Conservation (phyloP, 2,888 invertebrate species). For the Eristalis pertinax region DNA sequence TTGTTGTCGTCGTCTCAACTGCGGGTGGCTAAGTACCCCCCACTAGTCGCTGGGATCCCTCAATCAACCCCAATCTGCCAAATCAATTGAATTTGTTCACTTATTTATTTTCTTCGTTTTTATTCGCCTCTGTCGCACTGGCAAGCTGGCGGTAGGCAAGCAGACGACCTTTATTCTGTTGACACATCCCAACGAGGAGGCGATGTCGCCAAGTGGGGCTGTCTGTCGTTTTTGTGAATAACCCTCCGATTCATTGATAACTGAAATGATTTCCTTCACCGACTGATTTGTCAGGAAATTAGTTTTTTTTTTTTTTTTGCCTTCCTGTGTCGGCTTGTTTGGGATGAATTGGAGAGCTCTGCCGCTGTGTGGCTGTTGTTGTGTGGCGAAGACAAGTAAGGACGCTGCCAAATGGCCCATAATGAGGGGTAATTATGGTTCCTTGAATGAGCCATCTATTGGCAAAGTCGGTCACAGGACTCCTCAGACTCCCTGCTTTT, state of each 20-base stretch:
- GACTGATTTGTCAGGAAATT: slow-evolving; percentile 65
- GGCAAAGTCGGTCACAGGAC: not conserved
- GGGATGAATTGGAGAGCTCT: slow-evolving; percentile 26
- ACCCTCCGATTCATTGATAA: slow-evolving; percentile 70
- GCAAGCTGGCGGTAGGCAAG: slow-evolving; percentile 28
- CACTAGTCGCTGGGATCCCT: slow-evolving; percentile 45
- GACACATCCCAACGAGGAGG: slow-evolving; percentile 41
- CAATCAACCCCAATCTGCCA: slow-evolving; percentile 71
- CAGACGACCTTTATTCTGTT: slow-evolving; percentile 52
- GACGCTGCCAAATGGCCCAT: slow-evolving; percentile 3
- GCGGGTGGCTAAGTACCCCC: slow-evolving; percentile 57
- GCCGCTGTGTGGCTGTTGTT: slow-evolving; percentile 32
- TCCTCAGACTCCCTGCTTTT: not conserved
- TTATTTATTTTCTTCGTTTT: slow-evolving; percentile 25
- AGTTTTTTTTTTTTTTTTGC: slow-evolving; percentile 27
- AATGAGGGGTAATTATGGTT: slow-evolving; percentile 42
- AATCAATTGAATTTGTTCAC: slow-evolving; percentile 71
- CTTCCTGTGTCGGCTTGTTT: not conserved
- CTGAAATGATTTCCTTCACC: slow-evolving; percentile 63
- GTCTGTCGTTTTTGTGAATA: slow-evolving; percentile 43
- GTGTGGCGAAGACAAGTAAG: not conserved
- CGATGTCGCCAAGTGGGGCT: not conserved
- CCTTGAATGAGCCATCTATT: slow-evolving; percentile 5
- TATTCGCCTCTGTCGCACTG: not conserved
- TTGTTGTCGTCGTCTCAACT: slow-evolving; percentile 8